Percentiles rank a stretch among this genome's conserved stretches.
These are phyloP conservation scores for Xestia xanthographa DNA, from an alignment of 2,888 invertebrate species.

Conservation along the genomic window DNA sequence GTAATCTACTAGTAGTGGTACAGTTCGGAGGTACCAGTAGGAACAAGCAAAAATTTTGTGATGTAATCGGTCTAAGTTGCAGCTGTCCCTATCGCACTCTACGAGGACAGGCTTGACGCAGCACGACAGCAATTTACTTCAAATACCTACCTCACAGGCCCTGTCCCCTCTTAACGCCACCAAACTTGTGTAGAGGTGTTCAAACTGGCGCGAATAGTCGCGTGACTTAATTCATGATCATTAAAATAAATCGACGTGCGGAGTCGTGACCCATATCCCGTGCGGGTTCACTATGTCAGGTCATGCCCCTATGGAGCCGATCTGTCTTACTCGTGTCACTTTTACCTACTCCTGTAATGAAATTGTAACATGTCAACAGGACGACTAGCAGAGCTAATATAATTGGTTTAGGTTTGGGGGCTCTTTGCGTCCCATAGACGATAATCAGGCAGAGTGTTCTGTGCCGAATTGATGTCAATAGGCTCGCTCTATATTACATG, in stretches of 20 bases:
- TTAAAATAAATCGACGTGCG: conserved; percentile 9
- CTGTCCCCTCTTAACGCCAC: too few species aligned
- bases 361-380: neutral
- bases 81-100: too few species aligned
- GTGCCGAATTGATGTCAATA: neutral
- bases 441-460: neutral
- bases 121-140: too few species aligned
- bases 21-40: too few species aligned
- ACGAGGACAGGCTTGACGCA: too few species aligned
- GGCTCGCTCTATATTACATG: neutral
- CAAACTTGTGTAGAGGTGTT: neutral
- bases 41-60: too few species aligned
- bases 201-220: neutral
- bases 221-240: conserved; percentile 10
- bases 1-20: too few species aligned
- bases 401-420: neutral
- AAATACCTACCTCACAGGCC: too few species aligned
- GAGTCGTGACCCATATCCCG: conserved; percentile 10
- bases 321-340: neutral
- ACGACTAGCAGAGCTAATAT: neutral
- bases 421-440: neutral
- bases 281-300: conserved; percentile 2
- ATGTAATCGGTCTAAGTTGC: too few species aligned
- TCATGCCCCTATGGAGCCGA: conserved; percentile 3
- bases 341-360: neutral